Evolutionary conservation across 2,113 vertebrate genomes (phyloP), one percentile per base, ranked within the genome.

Genomic region (Hoplias malabaricus): DNA sequence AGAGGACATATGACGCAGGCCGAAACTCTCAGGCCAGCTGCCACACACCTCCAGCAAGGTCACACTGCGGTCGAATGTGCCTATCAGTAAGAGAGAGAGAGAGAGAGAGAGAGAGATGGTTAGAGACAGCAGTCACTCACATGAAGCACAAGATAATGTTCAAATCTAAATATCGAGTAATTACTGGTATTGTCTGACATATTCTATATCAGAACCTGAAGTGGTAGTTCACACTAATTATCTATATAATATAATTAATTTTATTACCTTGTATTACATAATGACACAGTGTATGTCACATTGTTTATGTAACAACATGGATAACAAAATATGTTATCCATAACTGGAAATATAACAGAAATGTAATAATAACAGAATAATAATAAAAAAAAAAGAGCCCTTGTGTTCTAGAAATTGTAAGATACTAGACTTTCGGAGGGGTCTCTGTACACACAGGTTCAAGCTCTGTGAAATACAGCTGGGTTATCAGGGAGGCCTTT

Each of bases 21-120:
- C 94, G 0, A 98, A 98, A 90, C 92, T 98, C 88, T 99, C 98
- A 0, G 98, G 97, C 97, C 98, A 99, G 89, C 98, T 99, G 73
- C 98, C 97, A 0, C 96, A 99, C 54, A 99, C 96, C 87, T 99
- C 96, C 87, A 98, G 92, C 84, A 99, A 88, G 53, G 97, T 99
- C 86, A 99, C 95, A 0, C 96, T 96, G 66, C 96, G 93, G 85
- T 98, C 97, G 77, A 96, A 98, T 29, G 93, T 87, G 85, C 96
- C 97, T 99, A 88, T 36, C 54, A 77, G 65, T 65, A 12, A 84
- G 42, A 78, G 4, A 73, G 61, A 50, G 13, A 71, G 48, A 50
- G 54, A 80, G 59, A 53, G 48, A 73, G 34, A 73, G 62, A 21
- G 34, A 68, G 33, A 69, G 66, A 43, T 10, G 70, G 66, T 27